Evolutionary conservation across 2,797 vertebrate genomes (phyloP), one percentile per base, ranked within the genome.

Genomic region (Ammospiza maritima): DNA sequence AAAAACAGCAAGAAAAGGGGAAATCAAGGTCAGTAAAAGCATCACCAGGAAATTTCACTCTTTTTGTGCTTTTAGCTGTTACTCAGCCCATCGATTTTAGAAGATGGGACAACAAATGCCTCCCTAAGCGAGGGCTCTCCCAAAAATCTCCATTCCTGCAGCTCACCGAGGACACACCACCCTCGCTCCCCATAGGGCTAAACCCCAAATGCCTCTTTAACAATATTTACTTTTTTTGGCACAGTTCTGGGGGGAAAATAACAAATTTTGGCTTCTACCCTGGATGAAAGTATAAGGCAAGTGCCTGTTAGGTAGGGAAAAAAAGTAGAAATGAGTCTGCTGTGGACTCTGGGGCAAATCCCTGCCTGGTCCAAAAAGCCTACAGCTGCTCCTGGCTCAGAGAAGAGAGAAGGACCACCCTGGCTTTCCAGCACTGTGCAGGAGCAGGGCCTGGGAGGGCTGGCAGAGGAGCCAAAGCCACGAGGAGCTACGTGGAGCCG

Each of bases 1-100:
- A 94, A 95, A 75, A 77, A 69, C 85, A 96, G 89, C 77, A 42
- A 78, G 62, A 95, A 88, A 94, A 32, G 38, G 89, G 60, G 58
- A 45, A 94, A 78, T 71, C 25, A 69, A 89, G 79, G 50, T 77
- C 80, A 95, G 72, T 45, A 64, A 90, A 71, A 94, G 57, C 72
- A 91, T 6, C 67, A 32, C 18, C 13, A 38, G 66, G 57, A 75
- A 85, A 96, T 48, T 8, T 73, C 34, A 53, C 80, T 88, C 3
- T 47, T 77, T 86, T 64, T 90, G 20, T 86, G 88, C 70, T 89
- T 89, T 81, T 25, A 67, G 19, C 44, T 92, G 69, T 47, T 65
- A 71, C 21, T 74, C 40, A 44, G 67, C 72, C 57, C 56, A 45
- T 20, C 1, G 0, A 26, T 26, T 81, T 87, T 26, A 50, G 34